Conservation (phyloP, 2,113 vertebrate genomes). For the Chaetura pelagica region DNA sequence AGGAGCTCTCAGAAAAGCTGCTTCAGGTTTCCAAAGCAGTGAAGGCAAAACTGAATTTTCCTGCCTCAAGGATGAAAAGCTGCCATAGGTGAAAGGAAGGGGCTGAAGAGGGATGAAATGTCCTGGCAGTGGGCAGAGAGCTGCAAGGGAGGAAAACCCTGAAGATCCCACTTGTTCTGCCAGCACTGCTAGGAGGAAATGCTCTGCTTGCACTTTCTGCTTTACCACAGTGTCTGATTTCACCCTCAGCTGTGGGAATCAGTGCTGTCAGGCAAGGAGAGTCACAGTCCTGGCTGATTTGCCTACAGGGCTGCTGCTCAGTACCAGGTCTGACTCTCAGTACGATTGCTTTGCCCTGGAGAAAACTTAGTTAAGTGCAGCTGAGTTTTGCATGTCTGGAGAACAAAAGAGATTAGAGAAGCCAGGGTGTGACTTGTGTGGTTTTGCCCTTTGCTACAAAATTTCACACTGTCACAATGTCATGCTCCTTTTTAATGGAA, state of each 20-base stretch:
- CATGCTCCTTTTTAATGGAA: background rate
- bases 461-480: background rate
- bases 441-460: background rate
- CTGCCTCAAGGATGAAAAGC: background rate
- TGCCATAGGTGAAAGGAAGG: background rate
- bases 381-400: background rate
- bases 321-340: background rate
- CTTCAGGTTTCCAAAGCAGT: background rate
- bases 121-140: background rate
- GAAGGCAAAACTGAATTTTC: background rate
- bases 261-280: background rate
- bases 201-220: background rate
- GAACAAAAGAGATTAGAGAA: background rate
- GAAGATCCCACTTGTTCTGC: background rate
- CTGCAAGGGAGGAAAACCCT: background rate
- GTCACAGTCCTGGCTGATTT: background rate
- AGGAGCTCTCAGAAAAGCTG: background rate
- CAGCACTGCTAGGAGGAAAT: background rate
- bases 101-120: background rate
- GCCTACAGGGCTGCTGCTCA: background rate
- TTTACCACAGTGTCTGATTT: background rate
- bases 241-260: background rate
- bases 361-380: background rate
- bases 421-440: background rate
- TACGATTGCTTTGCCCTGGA: background rate